Percentiles rank a stretch among this genome's conserved stretches.
Conservation (phyloP, 2,888 invertebrate genomes). For the Lamellibrachia columna region DNA sequence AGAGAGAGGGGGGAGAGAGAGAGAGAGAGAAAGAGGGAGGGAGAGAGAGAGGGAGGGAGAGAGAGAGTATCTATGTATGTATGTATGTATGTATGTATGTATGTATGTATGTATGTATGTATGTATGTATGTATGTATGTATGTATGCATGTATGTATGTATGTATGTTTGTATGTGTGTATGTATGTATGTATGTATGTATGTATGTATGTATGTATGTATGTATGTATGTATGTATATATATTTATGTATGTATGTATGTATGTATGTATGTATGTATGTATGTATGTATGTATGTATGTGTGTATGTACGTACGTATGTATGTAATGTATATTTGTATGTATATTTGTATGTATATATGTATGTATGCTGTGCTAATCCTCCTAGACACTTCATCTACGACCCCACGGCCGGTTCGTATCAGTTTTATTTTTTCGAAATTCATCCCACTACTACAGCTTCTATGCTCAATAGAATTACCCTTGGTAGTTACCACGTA, state of each 20-base stretch:
- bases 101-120: not conserved
- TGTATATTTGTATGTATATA: too few relatives aligned
- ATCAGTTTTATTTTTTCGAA: too few relatives aligned
- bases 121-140: not conserved
- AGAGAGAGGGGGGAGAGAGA: constrained; percentile 8
- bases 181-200: not conserved
- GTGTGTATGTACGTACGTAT: too few relatives aligned
- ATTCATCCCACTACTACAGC: too few relatives aligned
- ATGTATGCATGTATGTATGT: not conserved
- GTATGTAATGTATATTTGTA: too few relatives aligned
- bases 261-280: not conserved
- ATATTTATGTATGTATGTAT: not conserved
- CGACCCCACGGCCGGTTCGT: too few relatives aligned
- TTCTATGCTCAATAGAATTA: too few relatives aligned
- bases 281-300: too few relatives aligned
- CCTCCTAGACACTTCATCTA: too few relatives aligned
- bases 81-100: not conserved
- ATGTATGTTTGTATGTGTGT: not conserved
- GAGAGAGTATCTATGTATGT: not conserved
- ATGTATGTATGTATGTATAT: not conserved
- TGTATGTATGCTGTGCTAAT: too few relatives aligned
- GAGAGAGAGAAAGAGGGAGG: not conserved
- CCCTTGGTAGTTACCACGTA: too few relatives aligned
- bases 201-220: not conserved
- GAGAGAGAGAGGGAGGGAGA: too few relatives aligned